Evolutionary conservation across 2,888 invertebrate species (phyloP), one percentile per base, ranked within the genome.

Genomic region (Boloria selene): DNA sequence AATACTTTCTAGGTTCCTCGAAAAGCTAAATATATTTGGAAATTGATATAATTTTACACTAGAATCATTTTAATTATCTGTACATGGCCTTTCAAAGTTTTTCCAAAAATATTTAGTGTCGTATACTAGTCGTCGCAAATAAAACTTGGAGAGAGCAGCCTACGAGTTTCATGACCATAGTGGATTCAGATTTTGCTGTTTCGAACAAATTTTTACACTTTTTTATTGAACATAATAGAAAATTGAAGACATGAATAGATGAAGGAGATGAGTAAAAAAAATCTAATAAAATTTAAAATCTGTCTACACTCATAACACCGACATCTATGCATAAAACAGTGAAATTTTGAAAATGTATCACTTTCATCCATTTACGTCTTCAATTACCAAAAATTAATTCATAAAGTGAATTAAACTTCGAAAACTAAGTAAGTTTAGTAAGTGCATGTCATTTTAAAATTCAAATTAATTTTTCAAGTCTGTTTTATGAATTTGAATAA

Each of bases 1-100:
- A 60, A 22, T 26, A 49, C 52, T n/a, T 69, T 61, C 55, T 61
- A 64, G 67, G 53, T 38, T 53, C 22, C 44, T 55, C 49, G 4
- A 26, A 52, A 54, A 16, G 13, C 17, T 52, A 49, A 31, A 42
- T 61, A 62, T 59, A 49, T 38, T 61, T 61, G 5, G 54, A 31
- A 61, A 50, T 26, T n/a, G n/a, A n/a, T n/a, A n/a, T n/a, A n/a
- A n/a, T n/a, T n/a, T n/a, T n/a, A n/a, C n/a, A n/a, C n/a, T n/a
- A n/a, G n/a, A n/a, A n/a, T n/a, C n/a, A n/a, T n/a, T n/a, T n/a
- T n/a, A n/a, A n/a, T n/a, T n/a, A n/a, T n/a, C n/a, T n/a, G n/a
- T n/a, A n/a, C n/a, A n/a, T n/a, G n/a, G n/a, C n/a, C n/a, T n/a
- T 54, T 38, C 1, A 7, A 10, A 4, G 22, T 44, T 13, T 45